phyloP scores from a whole-genome alignment of 2,113 vertebrate species.

The Jaculus jaculus region DNA sequence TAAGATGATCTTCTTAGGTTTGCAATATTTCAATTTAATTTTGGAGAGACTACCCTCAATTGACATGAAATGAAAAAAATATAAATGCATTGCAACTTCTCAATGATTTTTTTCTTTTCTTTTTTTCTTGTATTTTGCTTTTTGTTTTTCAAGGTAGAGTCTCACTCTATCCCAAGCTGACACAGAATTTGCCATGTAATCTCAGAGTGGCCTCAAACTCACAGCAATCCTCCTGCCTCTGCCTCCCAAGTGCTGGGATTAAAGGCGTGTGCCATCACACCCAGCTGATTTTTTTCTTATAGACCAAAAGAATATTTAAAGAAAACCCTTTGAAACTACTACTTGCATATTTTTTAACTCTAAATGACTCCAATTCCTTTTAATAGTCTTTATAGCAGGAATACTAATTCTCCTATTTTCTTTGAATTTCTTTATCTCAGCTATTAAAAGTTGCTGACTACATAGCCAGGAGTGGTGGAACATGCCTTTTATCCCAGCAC shows the following conservation, averaged over 20 bases:
- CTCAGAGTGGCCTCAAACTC: too few species aligned
- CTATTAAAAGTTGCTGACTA: neutral
- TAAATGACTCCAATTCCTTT: neutral
- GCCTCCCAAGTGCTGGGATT: too few species aligned
- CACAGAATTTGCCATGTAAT: too few species aligned
- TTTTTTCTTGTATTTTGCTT: neutral
- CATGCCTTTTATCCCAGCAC: too few species aligned
- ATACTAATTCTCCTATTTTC: neutral
- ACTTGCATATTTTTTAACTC: neutral
- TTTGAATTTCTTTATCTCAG: neutral
- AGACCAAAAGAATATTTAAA: constrained; percentile 14
- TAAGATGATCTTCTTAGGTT: constrained; percentile 7
- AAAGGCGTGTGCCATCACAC: too few species aligned
- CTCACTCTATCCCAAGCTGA: too few species aligned
- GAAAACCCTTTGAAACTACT: constrained; percentile 38
- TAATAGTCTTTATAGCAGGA: neutral
- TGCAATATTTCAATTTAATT: constrained; percentile 39
- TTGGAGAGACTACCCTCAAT: constrained; percentile 37
- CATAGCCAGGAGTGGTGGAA: too few species aligned
- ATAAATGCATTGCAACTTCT: neutral
- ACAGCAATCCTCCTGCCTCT: too few species aligned
- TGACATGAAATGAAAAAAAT: neutral
- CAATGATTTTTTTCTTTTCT: neutral
- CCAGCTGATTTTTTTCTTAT: neutral
- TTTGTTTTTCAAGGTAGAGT: too few species aligned